phyloP scores from a whole-genome alignment of 2,113 vertebrate species.

The Larimichthys crocea region DNA sequence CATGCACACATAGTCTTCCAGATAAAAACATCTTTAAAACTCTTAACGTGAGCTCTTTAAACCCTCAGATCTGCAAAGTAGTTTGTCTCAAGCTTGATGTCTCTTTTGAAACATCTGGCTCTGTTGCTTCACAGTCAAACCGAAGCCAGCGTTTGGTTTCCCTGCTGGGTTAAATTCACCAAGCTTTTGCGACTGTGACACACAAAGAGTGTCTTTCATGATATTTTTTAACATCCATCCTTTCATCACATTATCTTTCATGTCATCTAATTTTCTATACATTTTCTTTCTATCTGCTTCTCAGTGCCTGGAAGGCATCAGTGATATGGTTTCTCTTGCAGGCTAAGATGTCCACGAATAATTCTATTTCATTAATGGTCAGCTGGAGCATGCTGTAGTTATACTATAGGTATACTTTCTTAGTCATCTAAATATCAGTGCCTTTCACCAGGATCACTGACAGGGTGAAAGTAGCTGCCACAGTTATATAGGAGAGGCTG shows the following conservation, averaged over 20 bases:
- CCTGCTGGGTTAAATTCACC: constrained; percentile 60
- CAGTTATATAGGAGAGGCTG: too few relatives aligned
- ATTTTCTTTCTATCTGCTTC: constrained; percentile 4
- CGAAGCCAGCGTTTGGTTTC: constrained; percentile 39
- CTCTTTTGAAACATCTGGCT: constrained; percentile 60
- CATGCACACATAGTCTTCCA: not conserved
- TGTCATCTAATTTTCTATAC: constrained; percentile 10
- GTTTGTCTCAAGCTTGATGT: constrained; percentile 43
- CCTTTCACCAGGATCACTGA: not conserved
- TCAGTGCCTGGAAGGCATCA: constrained; percentile 14
- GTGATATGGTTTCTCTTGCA: constrained; percentile 5
- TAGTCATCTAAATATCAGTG: not conserved
- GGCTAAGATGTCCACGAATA: not conserved
- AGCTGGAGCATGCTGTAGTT: not conserved
- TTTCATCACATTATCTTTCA: constrained; percentile 8
- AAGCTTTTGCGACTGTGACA: constrained; percentile 44
- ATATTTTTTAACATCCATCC: constrained; percentile 19
- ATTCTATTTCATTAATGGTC: not conserved
- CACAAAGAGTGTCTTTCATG: constrained; percentile 40
- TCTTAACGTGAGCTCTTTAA: constrained; percentile 5
- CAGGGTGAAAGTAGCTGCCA: too few relatives aligned
- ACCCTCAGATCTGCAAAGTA: constrained; percentile 33
- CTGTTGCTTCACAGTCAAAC: constrained; percentile 40
- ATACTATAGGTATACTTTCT: not conserved
- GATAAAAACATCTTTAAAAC: constrained; percentile 10